phyloP scores from a whole-genome alignment of 2,113 vertebrate species.

The Semnornis frantzii region DNA sequence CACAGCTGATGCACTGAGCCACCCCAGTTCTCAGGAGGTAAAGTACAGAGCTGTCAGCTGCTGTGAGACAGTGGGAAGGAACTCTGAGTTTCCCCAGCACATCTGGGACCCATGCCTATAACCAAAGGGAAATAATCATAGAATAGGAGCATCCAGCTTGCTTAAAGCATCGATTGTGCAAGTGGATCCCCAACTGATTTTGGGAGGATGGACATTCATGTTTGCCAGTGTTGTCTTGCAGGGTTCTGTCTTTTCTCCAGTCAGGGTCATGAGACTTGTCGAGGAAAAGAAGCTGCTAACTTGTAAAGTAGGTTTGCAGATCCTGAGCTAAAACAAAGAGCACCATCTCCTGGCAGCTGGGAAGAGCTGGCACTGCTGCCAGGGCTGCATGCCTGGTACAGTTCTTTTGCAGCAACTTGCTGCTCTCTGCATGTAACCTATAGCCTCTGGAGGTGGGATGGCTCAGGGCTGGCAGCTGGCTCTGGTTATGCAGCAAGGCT shows the following conservation, averaged over 20 bases:
- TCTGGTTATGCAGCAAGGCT: neutral
- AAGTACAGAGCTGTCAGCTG: neutral
- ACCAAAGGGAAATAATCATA: neutral
- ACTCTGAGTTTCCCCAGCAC: neutral
- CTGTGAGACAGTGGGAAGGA: neutral
- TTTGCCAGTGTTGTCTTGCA: neutral
- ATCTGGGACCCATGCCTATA: neutral
- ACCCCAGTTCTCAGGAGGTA: neutral
- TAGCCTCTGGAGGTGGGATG: neutral
- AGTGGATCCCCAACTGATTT: neutral
- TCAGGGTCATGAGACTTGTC: neutral
- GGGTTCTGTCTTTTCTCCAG: neutral
- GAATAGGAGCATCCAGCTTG: neutral
- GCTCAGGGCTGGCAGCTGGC: neutral
- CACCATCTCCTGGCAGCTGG: slow-evolving; percentile 64
- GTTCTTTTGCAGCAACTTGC: neutral
- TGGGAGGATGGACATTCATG: rapidly evolving
- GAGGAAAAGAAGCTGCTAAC: neutral
- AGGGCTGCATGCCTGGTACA: rapidly evolving
- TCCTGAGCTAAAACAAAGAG: slow-evolving; percentile 37
- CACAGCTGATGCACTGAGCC: neutral
- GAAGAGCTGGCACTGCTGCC: neutral
- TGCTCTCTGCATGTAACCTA: neutral
- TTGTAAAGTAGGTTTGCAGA: neutral
- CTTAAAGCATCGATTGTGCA: neutral